A percentile compares a stretch with the other conserved stretches of the same genome.
These are phyloP conservation scores for Stenodema calcarata DNA, from an alignment of 2,888 invertebrate species.

Conservation along the genomic window DNA sequence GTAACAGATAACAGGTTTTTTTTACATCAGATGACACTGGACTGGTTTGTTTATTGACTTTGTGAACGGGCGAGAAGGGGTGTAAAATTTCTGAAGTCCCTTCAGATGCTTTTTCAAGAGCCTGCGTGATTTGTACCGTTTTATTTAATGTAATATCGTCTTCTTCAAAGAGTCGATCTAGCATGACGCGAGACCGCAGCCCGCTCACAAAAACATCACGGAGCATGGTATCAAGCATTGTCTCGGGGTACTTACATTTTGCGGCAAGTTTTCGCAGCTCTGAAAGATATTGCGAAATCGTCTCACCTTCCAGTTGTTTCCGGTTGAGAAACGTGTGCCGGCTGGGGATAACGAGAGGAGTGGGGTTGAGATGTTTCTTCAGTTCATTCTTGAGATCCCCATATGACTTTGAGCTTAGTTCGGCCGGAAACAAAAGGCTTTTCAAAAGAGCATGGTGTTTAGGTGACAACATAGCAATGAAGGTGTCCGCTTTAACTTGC, in stretches of 20 bases:
- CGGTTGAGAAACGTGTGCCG: constrained; percentile 16
- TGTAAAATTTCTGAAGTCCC: neutral
- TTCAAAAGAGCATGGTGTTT: constrained; percentile 15
- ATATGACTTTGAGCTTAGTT: neutral
- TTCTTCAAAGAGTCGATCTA: constrained; percentile 31
- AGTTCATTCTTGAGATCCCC: constrained; percentile 8
- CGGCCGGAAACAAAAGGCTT: constrained; percentile 17
- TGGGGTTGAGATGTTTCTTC: constrained; percentile 9
- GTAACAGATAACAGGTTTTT: neutral
- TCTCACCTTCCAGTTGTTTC: constrained; percentile 32
- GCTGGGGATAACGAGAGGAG: constrained; percentile 29
- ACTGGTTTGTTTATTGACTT: neutral
- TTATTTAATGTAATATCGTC: neutral
- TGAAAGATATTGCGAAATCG: neutral
- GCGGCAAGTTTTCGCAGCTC: constrained; percentile 1
- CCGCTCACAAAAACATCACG: constrained; percentile 35
- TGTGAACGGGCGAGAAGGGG: neutral
- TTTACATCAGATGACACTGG: neutral
- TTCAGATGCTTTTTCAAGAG: constrained; percentile 9
- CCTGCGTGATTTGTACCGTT: neutral
- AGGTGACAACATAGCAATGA: constrained; percentile 8
- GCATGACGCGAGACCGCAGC: constrained; percentile 11
- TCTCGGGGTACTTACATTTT: constrained; percentile 1
- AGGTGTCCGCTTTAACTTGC: neutral
- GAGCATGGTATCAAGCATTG: constrained; percentile 11